These are phyloP conservation scores for Halocaridina rubra DNA, from an alignment of 2,888 invertebrate species.

Conservation along the genomic window DNA sequence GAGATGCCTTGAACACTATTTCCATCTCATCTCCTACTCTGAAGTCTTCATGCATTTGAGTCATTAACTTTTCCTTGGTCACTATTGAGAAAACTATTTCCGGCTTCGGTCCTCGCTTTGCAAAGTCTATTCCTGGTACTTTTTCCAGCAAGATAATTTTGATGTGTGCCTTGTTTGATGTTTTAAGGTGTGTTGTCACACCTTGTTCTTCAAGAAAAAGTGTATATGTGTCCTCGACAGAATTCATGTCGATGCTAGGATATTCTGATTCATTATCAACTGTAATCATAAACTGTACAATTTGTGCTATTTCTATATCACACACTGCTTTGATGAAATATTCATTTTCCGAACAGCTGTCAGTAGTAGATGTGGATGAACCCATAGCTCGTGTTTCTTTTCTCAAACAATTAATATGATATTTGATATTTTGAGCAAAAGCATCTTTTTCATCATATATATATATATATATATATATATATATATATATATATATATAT, in stretches of 20 bases:
- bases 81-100: too few species aligned
- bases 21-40: too few species aligned
- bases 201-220: neutral
- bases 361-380: neutral
- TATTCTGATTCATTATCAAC: neutral
- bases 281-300: neutral
- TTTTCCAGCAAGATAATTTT: too few species aligned
- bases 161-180: too few species aligned
- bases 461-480: slow-evolving; percentile 14
- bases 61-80: too few species aligned
- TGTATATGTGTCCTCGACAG: neutral
- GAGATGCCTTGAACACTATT: too few species aligned
- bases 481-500: slow-evolving; percentile 14
- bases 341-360: neutral
- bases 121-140: too few species aligned
- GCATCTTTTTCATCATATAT: neutral
- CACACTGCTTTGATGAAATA: neutral
- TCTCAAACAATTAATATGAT: neutral
- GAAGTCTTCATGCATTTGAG: too few species aligned
- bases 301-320: neutral
- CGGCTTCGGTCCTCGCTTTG: too few species aligned
- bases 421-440: neutral
- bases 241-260: neutral
- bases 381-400: neutral
- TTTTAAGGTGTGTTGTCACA: neutral